Evolutionary conservation across 2,797 vertebrate species (phyloP).

Genomic region (Scleropages formosus): DNA sequence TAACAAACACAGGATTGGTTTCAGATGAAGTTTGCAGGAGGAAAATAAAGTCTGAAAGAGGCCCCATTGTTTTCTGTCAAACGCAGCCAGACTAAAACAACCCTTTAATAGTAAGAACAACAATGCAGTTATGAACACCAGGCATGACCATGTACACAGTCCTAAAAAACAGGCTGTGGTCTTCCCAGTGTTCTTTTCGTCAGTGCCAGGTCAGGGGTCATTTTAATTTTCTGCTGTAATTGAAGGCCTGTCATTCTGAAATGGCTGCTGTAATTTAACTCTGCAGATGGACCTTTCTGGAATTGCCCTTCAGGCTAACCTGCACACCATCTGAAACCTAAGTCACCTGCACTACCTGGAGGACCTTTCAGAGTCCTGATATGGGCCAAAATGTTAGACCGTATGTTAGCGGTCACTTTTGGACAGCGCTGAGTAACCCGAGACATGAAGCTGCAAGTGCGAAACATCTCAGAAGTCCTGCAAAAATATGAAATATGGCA

Average conservation of each 20-base stretch:
- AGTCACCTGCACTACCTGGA: conserved; percentile 62
- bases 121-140: not conserved
- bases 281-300: not conserved
- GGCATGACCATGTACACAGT: not conserved
- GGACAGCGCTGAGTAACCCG: conserved; percentile 41
- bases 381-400: conserved; percentile 51
- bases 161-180: not conserved
- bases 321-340: conserved; percentile 55
- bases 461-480: too few relatives aligned
- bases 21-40: not conserved
- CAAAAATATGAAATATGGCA: too few relatives aligned
- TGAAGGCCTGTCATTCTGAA: not conserved
- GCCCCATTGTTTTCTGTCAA: not conserved
- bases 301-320: not conserved
- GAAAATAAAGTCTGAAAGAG: not conserved
- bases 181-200: not conserved
- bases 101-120: not conserved
- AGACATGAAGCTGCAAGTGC: too few relatives aligned
- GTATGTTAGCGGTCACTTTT: conserved; percentile 34
- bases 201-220: conserved; percentile 17
- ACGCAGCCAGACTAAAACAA: not conserved
- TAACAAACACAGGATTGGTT: not conserved
- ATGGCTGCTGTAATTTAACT: too few relatives aligned
- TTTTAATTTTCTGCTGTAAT: conserved; percentile 59
- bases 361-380: conserved; percentile 58